phyloP scores from a whole-genome alignment of 2,113 vertebrate genomes.

The Gracilinanus agilis region DNA sequence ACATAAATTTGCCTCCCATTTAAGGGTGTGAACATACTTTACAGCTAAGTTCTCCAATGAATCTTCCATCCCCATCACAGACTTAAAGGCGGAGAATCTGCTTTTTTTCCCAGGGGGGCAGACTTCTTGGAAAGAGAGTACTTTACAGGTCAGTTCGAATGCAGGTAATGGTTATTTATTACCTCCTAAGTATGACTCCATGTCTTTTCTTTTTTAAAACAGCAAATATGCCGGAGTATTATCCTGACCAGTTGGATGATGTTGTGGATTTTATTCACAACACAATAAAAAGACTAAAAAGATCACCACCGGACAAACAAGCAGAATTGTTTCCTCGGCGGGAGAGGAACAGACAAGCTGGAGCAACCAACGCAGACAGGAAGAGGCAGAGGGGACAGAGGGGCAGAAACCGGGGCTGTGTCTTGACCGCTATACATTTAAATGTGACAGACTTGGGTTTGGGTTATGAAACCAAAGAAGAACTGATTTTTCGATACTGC shows the following conservation, averaged over 20 bases:
- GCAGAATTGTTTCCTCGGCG: constrained; percentile 82
- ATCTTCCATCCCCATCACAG: not conserved
- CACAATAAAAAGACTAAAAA: constrained; percentile 93
- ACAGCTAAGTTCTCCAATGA: not conserved
- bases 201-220: constrained; percentile 80
- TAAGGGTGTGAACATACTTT: not conserved
- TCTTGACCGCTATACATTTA: constrained; percentile 95
- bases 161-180: not conserved
- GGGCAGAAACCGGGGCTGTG: constrained; percentile 91
- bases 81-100: not conserved
- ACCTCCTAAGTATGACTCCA: constrained; percentile 58
- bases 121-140: not conserved
- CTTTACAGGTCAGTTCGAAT: not conserved
- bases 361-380: constrained; percentile 83
- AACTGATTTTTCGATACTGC: constrained; percentile 97
- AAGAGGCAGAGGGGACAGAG: constrained; percentile 84
- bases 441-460: constrained; percentile 97
- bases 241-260: constrained; percentile 95
- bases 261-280: constrained; percentile 98
- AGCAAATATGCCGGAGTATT: constrained; percentile 91
- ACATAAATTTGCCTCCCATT: not conserved
- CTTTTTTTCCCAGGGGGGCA: not conserved
- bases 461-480: constrained; percentile 98
- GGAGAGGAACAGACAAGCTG: constrained; percentile 88
- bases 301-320: constrained; percentile 90